phyloP scores from a whole-genome alignment of 2,888 invertebrate species.

The Pterobdella sp. region DNA sequence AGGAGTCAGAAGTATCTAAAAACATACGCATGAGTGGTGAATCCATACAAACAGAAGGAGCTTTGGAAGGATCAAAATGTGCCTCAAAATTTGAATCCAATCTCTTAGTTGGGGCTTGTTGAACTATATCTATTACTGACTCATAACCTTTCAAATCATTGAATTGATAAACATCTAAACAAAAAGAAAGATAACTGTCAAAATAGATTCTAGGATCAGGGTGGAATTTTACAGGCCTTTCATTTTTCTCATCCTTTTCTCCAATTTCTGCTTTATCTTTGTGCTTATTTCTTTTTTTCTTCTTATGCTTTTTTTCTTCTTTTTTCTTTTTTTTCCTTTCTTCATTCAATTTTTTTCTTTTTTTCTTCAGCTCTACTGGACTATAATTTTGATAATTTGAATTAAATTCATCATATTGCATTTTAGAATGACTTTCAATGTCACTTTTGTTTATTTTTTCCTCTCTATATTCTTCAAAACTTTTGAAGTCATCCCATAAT shows the following conservation, averaged over 20 bases:
- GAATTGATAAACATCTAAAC: constrained; percentile 22
- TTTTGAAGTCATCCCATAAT: no score
- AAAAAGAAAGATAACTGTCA: constrained; percentile 14
- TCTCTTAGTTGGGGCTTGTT: background rate
- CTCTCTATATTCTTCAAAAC: no score
- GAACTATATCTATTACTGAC: background rate
- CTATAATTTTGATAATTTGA: no score
- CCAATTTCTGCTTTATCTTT: constrained; percentile 13
- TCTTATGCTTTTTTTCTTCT: constrained; percentile 24
- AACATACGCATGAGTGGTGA: constrained; percentile 22
- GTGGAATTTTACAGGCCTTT: background rate
- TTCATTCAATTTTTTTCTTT: constrained; percentile 5
- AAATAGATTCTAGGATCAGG: constrained; percentile 8
- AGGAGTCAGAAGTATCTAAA: background rate
- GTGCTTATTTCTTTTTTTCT: constrained; percentile 24
- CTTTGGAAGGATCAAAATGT: constrained; percentile 19
- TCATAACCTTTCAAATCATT: constrained; percentile 8
- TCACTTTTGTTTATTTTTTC: no score
- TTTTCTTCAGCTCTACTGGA: no score
- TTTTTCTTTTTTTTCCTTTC: constrained; percentile 19
- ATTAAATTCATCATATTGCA: no score
- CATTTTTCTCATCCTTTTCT: background rate
- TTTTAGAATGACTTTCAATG: no score
- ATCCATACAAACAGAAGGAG: background rate
- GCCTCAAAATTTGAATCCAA: constrained; percentile 16